Base-by-base conservation (phyloP, 2,888 invertebrate species). In the Dynastes maya region DNA sequence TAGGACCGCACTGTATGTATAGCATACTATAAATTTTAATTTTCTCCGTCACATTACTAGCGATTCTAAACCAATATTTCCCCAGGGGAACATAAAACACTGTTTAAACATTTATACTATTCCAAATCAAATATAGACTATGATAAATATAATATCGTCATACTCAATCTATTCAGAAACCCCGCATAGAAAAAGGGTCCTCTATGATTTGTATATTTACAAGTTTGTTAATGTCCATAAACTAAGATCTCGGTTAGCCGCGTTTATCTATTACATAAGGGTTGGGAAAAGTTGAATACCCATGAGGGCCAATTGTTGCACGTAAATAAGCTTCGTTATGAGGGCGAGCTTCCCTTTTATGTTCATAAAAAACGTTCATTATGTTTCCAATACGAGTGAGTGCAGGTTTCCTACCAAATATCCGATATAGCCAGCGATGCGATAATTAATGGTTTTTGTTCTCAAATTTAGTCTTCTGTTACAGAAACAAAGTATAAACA, bases 141-240 rank as follows among this genome's bases (percentile, higher is more conserved):
- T 67, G 78, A 80, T 81, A 81, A 80, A 82, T 82, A 80, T 77
- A 78, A 79, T 71, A 79, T 74, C 76, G 75, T 78, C 77, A 76
- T 72, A 77, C 70, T 80, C 77, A 81, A 80, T 81, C 78, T 78
- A 75, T 13, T 55, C 37, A 16, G 37, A 79, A 78, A 79, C 77
- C 78, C 80, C 51, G 45, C 70, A 32, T 37, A 49, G 78, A 79
- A 76, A 79, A 81, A 81, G 79, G 81, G 81, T 81, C 79, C 65
- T 67, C 53, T 45, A 74, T 82, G 83, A 83, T 83, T 83, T 83
- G 82, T 83, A 77, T 83, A 80, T 83, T 83, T 83, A 82, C 83
- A 83, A 80, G 80, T 82, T 83, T 82, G 82, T 83, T 82, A 82
- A 78, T 74, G 81, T 81, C 79, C 77, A 74, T 74, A 74, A 74